Evolutionary conservation across 2,113 vertebrate genomes (phyloP).

Genomic region (Larimichthys crocea): DNA sequence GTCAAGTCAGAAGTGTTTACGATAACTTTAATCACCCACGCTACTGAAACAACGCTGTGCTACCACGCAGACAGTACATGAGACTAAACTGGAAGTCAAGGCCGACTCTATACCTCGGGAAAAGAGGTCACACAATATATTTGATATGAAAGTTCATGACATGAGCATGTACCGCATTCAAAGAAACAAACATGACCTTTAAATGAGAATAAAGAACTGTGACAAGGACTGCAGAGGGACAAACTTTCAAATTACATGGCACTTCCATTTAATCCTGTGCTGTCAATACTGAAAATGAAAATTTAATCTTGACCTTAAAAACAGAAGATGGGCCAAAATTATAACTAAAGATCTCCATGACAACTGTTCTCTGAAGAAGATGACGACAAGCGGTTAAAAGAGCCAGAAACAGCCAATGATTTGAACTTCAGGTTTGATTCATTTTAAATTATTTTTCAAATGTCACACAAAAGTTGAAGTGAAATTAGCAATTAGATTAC

Average conservation of each 20-base stretch:
- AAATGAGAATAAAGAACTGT: background rate
- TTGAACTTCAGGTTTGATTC: background rate
- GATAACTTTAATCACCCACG: background rate
- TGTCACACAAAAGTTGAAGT: background rate
- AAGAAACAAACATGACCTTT: background rate
- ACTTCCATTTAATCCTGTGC: background rate
- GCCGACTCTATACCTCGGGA: conserved; percentile 10
- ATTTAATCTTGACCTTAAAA: background rate
- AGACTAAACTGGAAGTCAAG: background rate
- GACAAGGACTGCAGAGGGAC: background rate
- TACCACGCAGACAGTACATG: conserved; percentile 32
- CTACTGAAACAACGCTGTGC: background rate
- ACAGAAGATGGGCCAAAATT: background rate
- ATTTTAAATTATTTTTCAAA: background rate
- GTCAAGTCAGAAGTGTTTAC: conserved; percentile 34
- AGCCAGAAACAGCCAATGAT: background rate
- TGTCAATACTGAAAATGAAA: background rate
- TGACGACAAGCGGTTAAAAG: background rate
- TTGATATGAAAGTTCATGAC: conserved; percentile 32
- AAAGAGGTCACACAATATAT: conserved; percentile 24
- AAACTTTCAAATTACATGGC: background rate
- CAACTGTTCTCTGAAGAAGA: background rate
- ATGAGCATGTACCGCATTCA: background rate
- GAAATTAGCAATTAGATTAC: background rate
- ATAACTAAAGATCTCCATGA: background rate